Evolutionary conservation across 2,888 invertebrate genomes (phyloP).

Genomic region (Clivina fossor): DNA sequence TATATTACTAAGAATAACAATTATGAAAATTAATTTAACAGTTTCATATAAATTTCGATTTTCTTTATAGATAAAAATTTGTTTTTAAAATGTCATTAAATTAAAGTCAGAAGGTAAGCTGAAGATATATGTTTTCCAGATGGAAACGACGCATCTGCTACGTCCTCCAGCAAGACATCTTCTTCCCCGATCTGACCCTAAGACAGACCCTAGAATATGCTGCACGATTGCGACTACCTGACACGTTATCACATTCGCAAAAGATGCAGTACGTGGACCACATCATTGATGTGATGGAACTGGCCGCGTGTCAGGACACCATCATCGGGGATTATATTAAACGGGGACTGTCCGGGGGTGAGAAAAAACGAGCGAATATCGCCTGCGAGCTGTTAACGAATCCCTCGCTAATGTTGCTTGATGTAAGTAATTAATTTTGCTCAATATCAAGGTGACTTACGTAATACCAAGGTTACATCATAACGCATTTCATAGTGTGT

Average conservation of each 20-base stretch:
- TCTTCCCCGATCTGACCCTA: slow-evolving; percentile 76
- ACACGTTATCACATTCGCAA: slow-evolving; percentile 68
- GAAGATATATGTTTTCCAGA: slow-evolving; percentile 19
- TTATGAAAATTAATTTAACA: no score
- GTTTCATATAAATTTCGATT: no score
- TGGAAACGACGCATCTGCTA: slow-evolving; percentile 78
- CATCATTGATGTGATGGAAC: slow-evolving; percentile 73
- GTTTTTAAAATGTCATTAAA: no score
- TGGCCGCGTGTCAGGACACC: slow-evolving; percentile 74
- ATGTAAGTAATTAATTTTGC: slow-evolving; percentile 60
- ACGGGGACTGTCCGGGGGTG: slow-evolving; percentile 78
- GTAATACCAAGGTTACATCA: background rate
- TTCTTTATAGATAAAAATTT: no score
- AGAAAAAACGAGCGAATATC: slow-evolving; percentile 80
- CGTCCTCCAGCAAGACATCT: slow-evolving; percentile 80
- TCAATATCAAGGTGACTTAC: background rate
- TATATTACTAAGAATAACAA: no score
- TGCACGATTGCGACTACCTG: slow-evolving; percentile 65
- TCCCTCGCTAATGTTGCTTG: slow-evolving; percentile 75
- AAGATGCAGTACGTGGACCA: slow-evolving; percentile 78
- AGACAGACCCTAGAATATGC: slow-evolving; percentile 71
- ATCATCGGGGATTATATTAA: slow-evolving; percentile 75
- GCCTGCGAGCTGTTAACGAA: slow-evolving; percentile 81
- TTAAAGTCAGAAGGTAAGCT: background rate
- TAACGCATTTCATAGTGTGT: no score